Evolutionary conservation across 2,888 invertebrate species (phyloP), one percentile per base, ranked within the genome.

Genomic region (Hybos culiciformis): DNA sequence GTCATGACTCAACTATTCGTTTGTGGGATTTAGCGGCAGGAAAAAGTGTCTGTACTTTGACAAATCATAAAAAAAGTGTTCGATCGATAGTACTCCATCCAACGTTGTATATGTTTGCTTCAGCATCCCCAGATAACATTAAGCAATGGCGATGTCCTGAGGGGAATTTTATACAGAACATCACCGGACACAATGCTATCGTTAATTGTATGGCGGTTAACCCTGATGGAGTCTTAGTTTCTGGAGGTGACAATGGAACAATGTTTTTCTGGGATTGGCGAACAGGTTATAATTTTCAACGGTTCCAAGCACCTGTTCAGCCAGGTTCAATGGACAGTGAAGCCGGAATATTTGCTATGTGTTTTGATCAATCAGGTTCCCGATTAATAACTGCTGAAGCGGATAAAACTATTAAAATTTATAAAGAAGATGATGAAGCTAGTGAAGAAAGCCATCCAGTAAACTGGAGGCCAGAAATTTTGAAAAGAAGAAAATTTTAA

Each of bases 291-390:
- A 98, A 98, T 69, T 99, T 97, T 71, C 98, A 99, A 68, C 72
- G 88, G 45, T 69, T 86, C 47, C 85, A 86, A 70, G 81, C 94
- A 5, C 86, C 90, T 3, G 93, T 92, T 0, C 98, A 99, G 62
- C 96, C 97, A 0, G 98, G 98, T 12, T 97, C 97, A 0, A 97
- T 99, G 82, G 98, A 98, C 67, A 94, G 93, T 14, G 98, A 99
- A 66, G 90, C 94, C 15, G 98, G 98, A 33, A 85, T 99, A 50
- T 98, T 94, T 70, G 82, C 96, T 41, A 83, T 94, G 77, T 81
- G 80, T 1, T 99, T 87, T 66, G 98, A 98, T 67, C 80, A 84
- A 51, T 91, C 92, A n/a, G 93, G 94, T 19, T 82, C 86, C 1
- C 76, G 97, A 17, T 77, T 98, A 48, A 86, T 99, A 52, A 94